These are phyloP conservation scores for Heliconius congener DNA, from an alignment of 1,140 invertebrate genomes.

Conservation along the genomic window DNA sequence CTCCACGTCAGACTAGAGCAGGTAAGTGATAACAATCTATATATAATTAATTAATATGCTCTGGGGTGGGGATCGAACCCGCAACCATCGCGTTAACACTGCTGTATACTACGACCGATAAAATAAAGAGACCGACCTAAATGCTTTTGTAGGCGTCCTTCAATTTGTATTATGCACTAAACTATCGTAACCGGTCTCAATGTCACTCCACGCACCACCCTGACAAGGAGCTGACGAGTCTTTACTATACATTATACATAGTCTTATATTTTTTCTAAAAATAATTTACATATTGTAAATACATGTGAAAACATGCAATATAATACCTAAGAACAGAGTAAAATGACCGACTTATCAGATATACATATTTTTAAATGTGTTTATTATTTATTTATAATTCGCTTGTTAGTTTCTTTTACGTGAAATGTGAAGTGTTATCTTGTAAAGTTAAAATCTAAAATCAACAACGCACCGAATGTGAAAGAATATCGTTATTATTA, in stretches of 20 bases:
- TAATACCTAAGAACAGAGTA: too few species aligned
- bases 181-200: background rate
- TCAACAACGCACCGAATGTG: background rate
- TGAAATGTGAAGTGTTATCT: background rate
- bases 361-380: too few species aligned
- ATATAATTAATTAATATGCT: too few species aligned
- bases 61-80: background rate
- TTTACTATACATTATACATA: too few species aligned
- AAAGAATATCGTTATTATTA: background rate
- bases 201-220: background rate
- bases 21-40: too few species aligned
- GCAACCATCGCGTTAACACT: background rate
- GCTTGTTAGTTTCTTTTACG: background rate
- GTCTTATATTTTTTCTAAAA: too few species aligned
- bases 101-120: background rate
- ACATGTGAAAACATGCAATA: too few species aligned
- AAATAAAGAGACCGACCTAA: background rate
- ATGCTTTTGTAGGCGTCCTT: constrained; percentile 3
- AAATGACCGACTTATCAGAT: too few species aligned
- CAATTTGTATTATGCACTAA: constrained; percentile 11
- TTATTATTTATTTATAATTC: too few species aligned
- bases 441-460: background rate
- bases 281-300: too few species aligned
- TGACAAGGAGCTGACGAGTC: background rate
- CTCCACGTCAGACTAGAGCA: too few species aligned